Evolutionary conservation across 2,888 invertebrate species (phyloP).

Genomic region (Ecliptopera silaceata): DNA sequence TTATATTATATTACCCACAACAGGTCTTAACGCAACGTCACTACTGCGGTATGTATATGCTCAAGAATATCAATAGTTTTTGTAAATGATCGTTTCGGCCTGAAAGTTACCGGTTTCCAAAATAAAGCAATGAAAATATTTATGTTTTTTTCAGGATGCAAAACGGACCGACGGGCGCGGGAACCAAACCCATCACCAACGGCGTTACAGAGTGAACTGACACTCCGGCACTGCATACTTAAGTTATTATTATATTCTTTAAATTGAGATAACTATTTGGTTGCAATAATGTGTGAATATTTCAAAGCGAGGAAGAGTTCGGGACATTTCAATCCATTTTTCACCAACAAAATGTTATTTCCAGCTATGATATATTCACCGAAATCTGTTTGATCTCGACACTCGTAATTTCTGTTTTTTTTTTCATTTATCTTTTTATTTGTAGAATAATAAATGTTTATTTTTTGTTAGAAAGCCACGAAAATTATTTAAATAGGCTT

Average conservation of each 20-base stretch:
- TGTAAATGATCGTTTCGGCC: too few relatives aligned
- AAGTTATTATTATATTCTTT: conserved; percentile 28
- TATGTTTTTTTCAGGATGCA: conserved; percentile 47
- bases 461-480: conserved; percentile 57
- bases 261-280: conserved; percentile 40
- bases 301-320: conserved; percentile 72
- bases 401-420: conserved; percentile 63
- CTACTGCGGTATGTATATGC: too few relatives aligned
- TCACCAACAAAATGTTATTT: conserved; percentile 46
- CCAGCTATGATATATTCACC: conserved; percentile 75
- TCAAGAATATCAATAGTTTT: too few relatives aligned
- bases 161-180: conserved; percentile 42
- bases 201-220: conserved; percentile 61
- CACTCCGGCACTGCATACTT: conserved; percentile 4
- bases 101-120: too few relatives aligned
- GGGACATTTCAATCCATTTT: conserved; percentile 53
- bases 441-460: conserved; percentile 60
- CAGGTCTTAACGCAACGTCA: too few relatives aligned
- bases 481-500: conserved; percentile 47
- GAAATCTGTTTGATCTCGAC: conserved; percentile 69
- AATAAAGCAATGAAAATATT: not conserved
- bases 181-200: conserved; percentile 58
- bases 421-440: conserved; percentile 47
- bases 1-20: too few relatives aligned
- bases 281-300: conserved; percentile 76